Conservation (phyloP, 2,888 invertebrate genomes). For the Eristalinus aeneus region DNA sequence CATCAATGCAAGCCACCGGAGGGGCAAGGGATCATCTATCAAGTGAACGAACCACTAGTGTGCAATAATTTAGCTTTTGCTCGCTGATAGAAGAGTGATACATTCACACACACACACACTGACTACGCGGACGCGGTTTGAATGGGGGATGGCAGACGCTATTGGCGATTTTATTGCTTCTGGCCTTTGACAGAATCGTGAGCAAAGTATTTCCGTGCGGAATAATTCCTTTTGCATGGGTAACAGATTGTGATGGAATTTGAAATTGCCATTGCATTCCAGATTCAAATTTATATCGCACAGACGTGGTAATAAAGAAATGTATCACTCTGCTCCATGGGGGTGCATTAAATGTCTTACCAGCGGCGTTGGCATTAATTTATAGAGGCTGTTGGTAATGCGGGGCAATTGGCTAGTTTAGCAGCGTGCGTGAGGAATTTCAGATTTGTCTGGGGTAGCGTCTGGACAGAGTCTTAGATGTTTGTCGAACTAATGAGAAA, state of each 20-base stretch:
- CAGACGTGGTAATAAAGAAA: slow-evolving; percentile 58
- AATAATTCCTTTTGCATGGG: slow-evolving; percentile 54
- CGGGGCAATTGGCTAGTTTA: no score
- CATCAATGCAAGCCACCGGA: neutral
- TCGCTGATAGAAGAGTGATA: slow-evolving; percentile 11
- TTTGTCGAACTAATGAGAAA: no score
- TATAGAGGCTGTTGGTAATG: neutral
- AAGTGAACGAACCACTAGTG: slow-evolving; percentile 54
- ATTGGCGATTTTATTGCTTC: slow-evolving; percentile 61
- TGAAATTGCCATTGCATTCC: slow-evolving; percentile 26
- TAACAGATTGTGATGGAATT: slow-evolving; percentile 61
- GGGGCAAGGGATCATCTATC: slow-evolving; percentile 49
- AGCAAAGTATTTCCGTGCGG: slow-evolving; percentile 41
- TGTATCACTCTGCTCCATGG: slow-evolving; percentile 56
- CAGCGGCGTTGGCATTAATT: neutral
- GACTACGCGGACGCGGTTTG: neutral
- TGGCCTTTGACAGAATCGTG: slow-evolving; percentile 58
- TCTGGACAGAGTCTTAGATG: no score
- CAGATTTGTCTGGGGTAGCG: no score
- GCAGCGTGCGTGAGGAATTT: no score
- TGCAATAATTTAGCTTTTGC: slow-evolving; percentile 57
- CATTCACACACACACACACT: neutral
- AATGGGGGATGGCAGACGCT: neutral
- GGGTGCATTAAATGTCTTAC: slow-evolving; percentile 22
- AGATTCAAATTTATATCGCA: slow-evolving; percentile 57